phyloP scores from a whole-genome alignment of 2,797 vertebrate genomes.

The Sciaenops ocellatus region DNA sequence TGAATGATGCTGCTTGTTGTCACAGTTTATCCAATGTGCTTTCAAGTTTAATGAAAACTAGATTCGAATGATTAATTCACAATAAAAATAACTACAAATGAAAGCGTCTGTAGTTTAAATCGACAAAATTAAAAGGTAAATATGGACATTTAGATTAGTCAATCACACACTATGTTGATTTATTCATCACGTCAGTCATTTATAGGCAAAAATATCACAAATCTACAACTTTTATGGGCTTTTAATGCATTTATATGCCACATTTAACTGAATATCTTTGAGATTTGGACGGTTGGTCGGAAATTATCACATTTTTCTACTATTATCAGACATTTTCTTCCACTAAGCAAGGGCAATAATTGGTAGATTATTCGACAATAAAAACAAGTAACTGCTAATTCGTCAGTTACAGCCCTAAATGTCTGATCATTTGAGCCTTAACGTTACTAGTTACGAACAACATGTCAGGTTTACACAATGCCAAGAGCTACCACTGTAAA shows the following conservation, averaged over 20 bases:
- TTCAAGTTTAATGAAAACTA: not conserved
- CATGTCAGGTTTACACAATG: not conserved
- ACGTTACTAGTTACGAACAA: not conserved
- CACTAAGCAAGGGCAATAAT: not conserved
- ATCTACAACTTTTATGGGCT: not conserved
- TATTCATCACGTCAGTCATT: no score
- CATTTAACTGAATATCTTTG: not conserved
- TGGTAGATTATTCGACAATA: not conserved
- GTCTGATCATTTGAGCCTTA: not conserved
- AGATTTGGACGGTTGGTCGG: not conserved
- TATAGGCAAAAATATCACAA: no score
- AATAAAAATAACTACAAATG: not conserved
- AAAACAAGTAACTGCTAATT: accelerated
- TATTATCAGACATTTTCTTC: not conserved
- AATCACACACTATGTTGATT: no score
- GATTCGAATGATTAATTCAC: not conserved
- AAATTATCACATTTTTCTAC: not conserved
- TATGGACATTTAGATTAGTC: no score
- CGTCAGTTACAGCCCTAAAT: no score
- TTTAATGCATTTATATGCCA: not conserved
- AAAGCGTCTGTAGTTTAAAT: not conserved
- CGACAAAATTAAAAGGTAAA: no score
- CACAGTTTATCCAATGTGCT: not conserved
- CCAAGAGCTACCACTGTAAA: no score
- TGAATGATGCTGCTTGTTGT: not conserved